Evolutionary conservation across 1,140 invertebrate species (phyloP).

Genomic region (Nylanderia fulva): DNA sequence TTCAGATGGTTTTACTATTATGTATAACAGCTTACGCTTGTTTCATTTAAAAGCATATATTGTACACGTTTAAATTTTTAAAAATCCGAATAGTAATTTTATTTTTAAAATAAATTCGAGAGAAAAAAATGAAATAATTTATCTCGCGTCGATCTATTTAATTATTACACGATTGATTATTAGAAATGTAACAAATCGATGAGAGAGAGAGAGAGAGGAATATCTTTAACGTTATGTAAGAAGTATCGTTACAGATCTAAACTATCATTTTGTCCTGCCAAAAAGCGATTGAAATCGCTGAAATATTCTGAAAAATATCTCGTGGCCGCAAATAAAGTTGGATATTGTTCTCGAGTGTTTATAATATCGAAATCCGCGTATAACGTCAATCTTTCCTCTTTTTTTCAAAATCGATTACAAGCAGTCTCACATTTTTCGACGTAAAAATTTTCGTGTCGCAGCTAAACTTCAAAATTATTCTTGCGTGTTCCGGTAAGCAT

Average conservation of each 20-base stretch:
- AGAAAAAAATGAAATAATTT: neutral
- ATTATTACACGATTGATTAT: neutral
- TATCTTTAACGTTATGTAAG: neutral
- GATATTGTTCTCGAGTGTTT: neutral
- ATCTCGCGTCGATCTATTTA: neutral
- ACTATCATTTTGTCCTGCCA: neutral
- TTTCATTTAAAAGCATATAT: too few relatives aligned
- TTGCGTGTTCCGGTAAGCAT: neutral
- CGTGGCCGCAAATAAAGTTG: neutral
- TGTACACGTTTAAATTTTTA: too few relatives aligned
- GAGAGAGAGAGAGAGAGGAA: neutral
- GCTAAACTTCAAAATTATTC: slow-evolving; percentile 23
- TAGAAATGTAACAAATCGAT: neutral
- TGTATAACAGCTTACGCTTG: too few relatives aligned
- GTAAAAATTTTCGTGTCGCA: too few relatives aligned
- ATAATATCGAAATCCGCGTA: neutral
- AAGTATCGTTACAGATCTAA: neutral
- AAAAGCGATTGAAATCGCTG: slow-evolving; percentile 29
- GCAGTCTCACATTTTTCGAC: too few relatives aligned
- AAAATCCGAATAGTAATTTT: too few relatives aligned
- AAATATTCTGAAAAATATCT: slow-evolving; percentile 24
- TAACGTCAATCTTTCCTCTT: slow-evolving; percentile 3
- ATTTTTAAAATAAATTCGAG: neutral
- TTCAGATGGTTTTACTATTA: neutral
- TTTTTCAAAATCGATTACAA: too few relatives aligned